A percentile compares a stretch with the other conserved stretches of the same genome.
These are phyloP conservation scores for Heterodera filipjevi DNA, from an alignment of 2,888 invertebrate genomes.

Conservation along the genomic window DNA sequence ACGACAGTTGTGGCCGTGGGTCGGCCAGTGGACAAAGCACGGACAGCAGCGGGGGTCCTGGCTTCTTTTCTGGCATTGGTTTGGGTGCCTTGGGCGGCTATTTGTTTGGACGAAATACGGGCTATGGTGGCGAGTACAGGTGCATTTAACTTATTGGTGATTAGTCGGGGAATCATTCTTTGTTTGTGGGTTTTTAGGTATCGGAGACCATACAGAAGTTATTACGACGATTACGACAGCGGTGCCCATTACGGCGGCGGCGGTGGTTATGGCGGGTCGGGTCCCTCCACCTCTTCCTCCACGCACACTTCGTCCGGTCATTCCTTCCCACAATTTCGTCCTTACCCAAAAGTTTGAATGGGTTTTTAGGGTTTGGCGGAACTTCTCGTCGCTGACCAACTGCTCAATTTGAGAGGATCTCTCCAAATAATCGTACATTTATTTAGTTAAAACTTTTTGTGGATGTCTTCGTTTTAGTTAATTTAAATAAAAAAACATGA, in stretches of 20 bases:
- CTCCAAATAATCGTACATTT: not conserved
- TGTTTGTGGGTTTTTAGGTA: not conserved
- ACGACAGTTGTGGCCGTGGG: constrained; percentile 28
- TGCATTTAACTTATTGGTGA: not conserved
- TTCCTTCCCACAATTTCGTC: not conserved
- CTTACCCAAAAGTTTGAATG: not conserved
- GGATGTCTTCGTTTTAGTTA: not conserved
- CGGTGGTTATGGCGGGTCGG: constrained; percentile 21
- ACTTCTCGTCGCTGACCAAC: constrained; percentile 46
- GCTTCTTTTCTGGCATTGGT: constrained; percentile 50
- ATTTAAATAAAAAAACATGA: not conserved
- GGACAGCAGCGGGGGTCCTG: constrained; percentile 33
- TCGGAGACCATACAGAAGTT: not conserved
- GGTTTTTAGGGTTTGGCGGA: constrained; percentile 48
- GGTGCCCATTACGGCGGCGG: constrained; percentile 26
- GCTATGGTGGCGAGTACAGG: constrained; percentile 19
- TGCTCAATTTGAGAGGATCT: not conserved
- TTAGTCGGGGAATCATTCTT: not conserved
- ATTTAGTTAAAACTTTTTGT: too few species aligned
- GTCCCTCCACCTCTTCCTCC: constrained; percentile 16
- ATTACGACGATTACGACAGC: constrained; percentile 10
- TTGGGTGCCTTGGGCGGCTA: constrained; percentile 60
- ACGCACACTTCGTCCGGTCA: constrained; percentile 35
- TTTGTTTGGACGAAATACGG: constrained; percentile 42
- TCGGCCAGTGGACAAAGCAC: constrained; percentile 13